phyloP scores from a whole-genome alignment of 1,140 invertebrate species.

The Bombus polaris region DNA sequence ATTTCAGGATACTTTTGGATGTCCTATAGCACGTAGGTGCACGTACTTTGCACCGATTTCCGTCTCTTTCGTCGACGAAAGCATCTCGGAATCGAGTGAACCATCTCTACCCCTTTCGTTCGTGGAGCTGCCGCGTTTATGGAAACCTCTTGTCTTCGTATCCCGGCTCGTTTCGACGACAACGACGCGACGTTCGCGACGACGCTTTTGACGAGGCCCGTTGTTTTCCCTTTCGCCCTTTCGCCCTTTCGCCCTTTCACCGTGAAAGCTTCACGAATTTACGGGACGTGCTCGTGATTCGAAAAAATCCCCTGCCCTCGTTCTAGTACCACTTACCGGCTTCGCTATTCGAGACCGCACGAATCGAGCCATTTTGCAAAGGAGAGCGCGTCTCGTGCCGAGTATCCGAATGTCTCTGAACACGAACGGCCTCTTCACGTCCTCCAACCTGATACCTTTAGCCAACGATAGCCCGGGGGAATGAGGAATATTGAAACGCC shows the following conservation, averaged over 20 bases:
- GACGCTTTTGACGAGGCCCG: constrained; percentile 46
- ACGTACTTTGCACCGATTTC: neutral
- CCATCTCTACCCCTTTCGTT: neutral
- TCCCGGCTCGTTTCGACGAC: constrained; percentile 42
- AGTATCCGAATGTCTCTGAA: constrained; percentile 34
- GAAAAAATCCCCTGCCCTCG: constrained; percentile 33
- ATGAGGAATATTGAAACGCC: constrained; percentile 22
- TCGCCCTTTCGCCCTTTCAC: neutral
- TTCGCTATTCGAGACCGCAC: constrained; percentile 32
- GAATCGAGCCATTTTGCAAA: constrained; percentile 25
- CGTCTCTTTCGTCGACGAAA: constrained; percentile 11
- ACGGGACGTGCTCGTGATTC: constrained; percentile 31
- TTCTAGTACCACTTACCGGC: constrained; percentile 22
- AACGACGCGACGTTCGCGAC: constrained; percentile 3
- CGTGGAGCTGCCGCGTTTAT: constrained; percentile 34
- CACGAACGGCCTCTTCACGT: constrained; percentile 21
- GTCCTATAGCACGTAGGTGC: neutral
- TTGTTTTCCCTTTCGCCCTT: neutral
- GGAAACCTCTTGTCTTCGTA: constrained; percentile 42
- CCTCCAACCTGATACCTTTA: constrained; percentile 19
- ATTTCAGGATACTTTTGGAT: constrained; percentile 70
- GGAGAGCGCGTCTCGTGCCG: neutral
- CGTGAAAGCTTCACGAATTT: constrained; percentile 36
- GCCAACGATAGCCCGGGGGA: neutral
- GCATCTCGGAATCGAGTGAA: neutral